Base-by-base conservation (phyloP, 1,140 invertebrate genomes). In the Zaprionus tsacasi region DNA sequence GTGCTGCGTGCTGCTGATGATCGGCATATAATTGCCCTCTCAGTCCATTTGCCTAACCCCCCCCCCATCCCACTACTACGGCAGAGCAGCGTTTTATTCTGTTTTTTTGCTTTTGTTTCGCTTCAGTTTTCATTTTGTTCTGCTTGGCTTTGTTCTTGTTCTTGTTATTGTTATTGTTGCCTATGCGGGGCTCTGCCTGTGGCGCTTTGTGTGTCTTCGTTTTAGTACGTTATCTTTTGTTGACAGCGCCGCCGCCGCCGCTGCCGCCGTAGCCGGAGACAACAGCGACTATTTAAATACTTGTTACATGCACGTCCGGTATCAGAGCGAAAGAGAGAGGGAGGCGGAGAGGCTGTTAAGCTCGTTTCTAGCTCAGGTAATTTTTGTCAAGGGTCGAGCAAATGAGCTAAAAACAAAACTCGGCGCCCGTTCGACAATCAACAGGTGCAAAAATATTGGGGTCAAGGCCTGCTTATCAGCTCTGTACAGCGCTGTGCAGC, bases 161-260 rank as follows among this genome's bases (percentile, higher is more conserved):
- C 3, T 6, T 56, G 17, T 54, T 35, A 12, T 58, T 69, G 33
- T 21, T 61, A 4, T 48, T 45, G 33, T 65, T 58, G 13, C 38
- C 57, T 35, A 21, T 17, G 12, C 48, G 10, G 52, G 15, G 11
- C 55, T 66, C 70, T 58, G 45, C n/a, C 10, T 50, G 2, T 15
- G 40, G 7, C 27, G 27, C 27, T 30, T 66, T 58, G 30, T 66
- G 33, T 58, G 33, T 45, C 65, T 54, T 72, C 65, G 55, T 67
- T 67, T 66, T 33, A 65, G 57, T 72, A 66, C 54, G 55, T 72
- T 72, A 72, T 72, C 70, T 72, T 72, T 72, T 72, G 70, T 67
- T 81, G 57, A 67, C 50, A 43, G 48, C 69, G 55, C 64, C 52
- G 58, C 36, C 21, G 61, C 63, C 21, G 21, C 21, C 21, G 21